phyloP scores from a whole-genome alignment of 2,888 invertebrate genomes.

The Acleris cristana region DNA sequence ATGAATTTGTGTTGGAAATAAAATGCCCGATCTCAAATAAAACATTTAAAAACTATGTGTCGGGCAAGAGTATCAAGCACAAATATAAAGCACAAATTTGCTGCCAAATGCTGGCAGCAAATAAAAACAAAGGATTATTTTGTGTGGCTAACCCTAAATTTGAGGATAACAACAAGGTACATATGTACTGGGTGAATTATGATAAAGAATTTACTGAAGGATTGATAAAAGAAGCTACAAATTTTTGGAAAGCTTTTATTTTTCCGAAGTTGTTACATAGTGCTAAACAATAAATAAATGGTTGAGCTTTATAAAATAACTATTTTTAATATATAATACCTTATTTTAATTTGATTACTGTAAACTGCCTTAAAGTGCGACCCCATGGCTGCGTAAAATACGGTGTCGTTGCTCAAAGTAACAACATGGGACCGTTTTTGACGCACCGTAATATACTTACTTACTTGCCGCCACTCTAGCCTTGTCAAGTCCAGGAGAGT shows the following conservation, averaged over 20 bases:
- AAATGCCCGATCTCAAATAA: slow-evolving; percentile 5
- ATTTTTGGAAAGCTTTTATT: background rate
- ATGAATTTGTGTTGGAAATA: slow-evolving; percentile 3
- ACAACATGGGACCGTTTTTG: too few species aligned
- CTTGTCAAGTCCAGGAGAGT: too few species aligned
- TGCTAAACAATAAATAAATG: too few species aligned
- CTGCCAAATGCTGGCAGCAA: slow-evolving; percentile 7
- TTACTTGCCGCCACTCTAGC: too few species aligned
- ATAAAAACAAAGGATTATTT: background rate
- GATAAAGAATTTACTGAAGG: background rate
- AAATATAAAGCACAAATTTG: slow-evolving; percentile 7
- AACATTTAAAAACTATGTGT: slow-evolving; percentile 1
- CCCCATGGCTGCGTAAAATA: too few species aligned
- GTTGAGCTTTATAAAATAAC: too few species aligned
- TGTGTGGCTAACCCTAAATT: background rate
- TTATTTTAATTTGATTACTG: too few species aligned
- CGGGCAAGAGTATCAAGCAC: background rate
- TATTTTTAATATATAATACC: too few species aligned
- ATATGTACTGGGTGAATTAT: slow-evolving; percentile 4
- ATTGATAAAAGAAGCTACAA: background rate
- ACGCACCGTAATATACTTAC: too few species aligned
- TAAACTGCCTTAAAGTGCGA: too few species aligned
- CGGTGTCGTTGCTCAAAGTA: too few species aligned
- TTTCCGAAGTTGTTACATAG: background rate
- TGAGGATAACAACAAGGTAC: slow-evolving; percentile 1